Percentiles rank a stretch among this genome's conserved stretches.
These are phyloP conservation scores for Dolomedes plantarius DNA, from an alignment of 2,888 invertebrate genomes.

Conservation along the genomic window DNA sequence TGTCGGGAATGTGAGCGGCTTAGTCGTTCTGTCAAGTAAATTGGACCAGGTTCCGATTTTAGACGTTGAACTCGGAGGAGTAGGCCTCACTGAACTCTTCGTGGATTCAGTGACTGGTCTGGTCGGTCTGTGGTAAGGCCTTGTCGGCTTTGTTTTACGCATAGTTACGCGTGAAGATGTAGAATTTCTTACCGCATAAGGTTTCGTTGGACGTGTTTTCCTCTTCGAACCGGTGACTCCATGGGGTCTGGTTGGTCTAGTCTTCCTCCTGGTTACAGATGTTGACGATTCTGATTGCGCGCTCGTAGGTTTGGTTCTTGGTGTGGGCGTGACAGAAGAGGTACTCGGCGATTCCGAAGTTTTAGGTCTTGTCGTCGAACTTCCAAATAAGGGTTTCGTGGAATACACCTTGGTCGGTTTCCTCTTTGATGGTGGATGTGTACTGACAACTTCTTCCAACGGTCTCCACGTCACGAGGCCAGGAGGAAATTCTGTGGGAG, in stretches of 20 bases:
- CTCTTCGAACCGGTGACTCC: slow-evolving; percentile 32
- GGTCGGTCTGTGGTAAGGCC: slow-evolving; percentile 16
- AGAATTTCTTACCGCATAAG: slow-evolving; percentile 17
- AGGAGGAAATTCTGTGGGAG: slow-evolving; percentile 46
- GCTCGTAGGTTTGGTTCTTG: slow-evolving; percentile 12
- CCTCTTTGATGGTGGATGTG: slow-evolving; percentile 13
- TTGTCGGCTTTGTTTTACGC: slow-evolving; percentile 45
- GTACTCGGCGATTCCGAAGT: slow-evolving; percentile 1
- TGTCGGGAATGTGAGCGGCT: slow-evolving; percentile 12
- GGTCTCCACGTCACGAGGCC: slow-evolving; percentile 61
- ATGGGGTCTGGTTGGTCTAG: slow-evolving; percentile 51
- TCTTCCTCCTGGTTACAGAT: slow-evolving; percentile 23
- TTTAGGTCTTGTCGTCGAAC: slow-evolving; percentile 10
- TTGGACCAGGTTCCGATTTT: slow-evolving; percentile 53
- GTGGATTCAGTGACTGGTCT: not conserved
- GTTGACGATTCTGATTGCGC: slow-evolving; percentile 19
- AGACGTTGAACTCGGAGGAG: not conserved
- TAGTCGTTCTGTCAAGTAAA: slow-evolving; percentile 50
- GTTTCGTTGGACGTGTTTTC: slow-evolving; percentile 48
- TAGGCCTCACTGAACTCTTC: not conserved
- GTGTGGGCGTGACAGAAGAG: not conserved
- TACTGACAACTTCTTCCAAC: not conserved
- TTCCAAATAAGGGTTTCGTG: slow-evolving; percentile 46
- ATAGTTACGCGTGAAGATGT: slow-evolving; percentile 11
- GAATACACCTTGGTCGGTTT: slow-evolving; percentile 57